Percentiles rank a stretch among this genome's conserved stretches.
Evolutionary conservation across 2,888 invertebrate species (phyloP).

Genomic region (Parelbella ahira): DNA sequence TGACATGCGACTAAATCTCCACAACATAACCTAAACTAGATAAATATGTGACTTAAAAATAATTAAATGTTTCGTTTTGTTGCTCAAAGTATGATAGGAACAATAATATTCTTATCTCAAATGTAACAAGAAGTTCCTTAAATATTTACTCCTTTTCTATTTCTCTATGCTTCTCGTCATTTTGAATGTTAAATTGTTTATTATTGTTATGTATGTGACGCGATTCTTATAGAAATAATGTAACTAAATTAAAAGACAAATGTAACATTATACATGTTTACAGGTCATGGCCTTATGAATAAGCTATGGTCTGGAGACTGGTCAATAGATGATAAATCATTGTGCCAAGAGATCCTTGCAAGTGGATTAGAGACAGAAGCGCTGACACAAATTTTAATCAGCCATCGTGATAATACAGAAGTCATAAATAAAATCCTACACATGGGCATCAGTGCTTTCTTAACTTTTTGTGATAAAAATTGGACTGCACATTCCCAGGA

Average conservation of each 20-base stretch:
- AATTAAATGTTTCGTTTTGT: no score
- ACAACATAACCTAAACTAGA: no score
- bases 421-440: conserved; percentile 64
- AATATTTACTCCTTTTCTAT: no score
- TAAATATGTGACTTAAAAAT: no score
- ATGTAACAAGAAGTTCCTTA: no score
- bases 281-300: conserved; percentile 47
- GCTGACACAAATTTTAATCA: conserved; percentile 44
- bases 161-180: no score
- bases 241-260: no score
- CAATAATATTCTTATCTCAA: no score
- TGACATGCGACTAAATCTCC: no score
- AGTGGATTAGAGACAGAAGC: conserved; percentile 46
- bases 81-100: no score
- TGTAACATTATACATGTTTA: conserved; percentile 34
- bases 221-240: neutral
- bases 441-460: conserved; percentile 83
- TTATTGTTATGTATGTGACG: no score
- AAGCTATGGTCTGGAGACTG: conserved; percentile 59
- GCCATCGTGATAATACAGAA: conserved; percentile 35
- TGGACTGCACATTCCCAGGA: conserved; percentile 87
- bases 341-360: conserved; percentile 50
- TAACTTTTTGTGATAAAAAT: conserved; percentile 89
- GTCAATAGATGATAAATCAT: conserved; percentile 43
- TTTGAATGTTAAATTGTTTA: no score